Percentiles rank a stretch among this genome's conserved stretches.
phyloP scores from a whole-genome alignment of 2,797 vertebrate species.

The Tauraco hartlaubi region DNA sequence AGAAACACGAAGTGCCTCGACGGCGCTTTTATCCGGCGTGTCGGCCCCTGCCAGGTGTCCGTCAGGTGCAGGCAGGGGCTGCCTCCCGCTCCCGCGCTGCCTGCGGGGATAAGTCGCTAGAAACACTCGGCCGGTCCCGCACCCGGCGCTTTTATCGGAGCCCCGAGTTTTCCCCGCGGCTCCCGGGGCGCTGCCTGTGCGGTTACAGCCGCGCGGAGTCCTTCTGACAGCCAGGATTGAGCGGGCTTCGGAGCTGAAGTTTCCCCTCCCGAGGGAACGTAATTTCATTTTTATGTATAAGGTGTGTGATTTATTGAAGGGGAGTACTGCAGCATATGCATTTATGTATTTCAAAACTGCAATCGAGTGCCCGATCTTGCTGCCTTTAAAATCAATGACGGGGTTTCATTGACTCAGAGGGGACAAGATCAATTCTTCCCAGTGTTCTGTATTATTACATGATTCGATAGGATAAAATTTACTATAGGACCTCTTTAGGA shows the following conservation, averaged over 20 bases:
- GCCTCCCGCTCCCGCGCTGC: background rate
- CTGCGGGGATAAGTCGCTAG: accelerated
- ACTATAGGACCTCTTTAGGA: background rate
- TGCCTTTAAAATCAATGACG: background rate
- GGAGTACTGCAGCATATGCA: background rate
- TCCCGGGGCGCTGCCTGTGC: background rate
- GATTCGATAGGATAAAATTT: background rate
- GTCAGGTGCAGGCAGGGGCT: background rate
- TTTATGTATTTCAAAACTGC: background rate
- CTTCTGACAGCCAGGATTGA: background rate
- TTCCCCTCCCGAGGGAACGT: background rate
- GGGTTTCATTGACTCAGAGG: background rate
- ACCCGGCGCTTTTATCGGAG: accelerated
- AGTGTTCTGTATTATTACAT: background rate
- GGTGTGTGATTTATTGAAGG: background rate
- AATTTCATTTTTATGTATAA: background rate
- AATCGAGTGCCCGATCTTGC: background rate
- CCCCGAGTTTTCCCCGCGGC: no score
- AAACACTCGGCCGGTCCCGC: background rate
- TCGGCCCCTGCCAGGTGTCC: background rate
- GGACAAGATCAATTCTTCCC: background rate
- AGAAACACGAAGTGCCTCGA: background rate
- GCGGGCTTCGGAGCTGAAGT: background rate
- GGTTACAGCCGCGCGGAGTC: background rate
- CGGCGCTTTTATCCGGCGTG: background rate